phyloP scores from a whole-genome alignment of 1,140 invertebrate species.

The Heliconius congener region DNA sequence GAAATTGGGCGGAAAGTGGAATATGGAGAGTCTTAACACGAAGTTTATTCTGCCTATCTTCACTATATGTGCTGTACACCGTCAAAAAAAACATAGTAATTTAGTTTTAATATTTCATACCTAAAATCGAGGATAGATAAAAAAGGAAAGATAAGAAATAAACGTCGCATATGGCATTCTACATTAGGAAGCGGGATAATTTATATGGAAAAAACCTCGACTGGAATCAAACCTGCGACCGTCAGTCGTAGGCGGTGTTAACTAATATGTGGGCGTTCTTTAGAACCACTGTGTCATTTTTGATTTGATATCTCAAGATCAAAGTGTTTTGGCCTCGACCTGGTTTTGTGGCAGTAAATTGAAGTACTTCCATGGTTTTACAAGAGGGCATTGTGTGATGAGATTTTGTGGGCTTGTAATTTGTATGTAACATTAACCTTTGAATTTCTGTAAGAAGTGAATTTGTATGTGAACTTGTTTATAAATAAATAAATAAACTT shows the following conservation, averaged over 20 bases:
- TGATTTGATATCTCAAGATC: constrained; percentile 16
- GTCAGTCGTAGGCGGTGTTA: neutral
- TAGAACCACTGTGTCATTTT: constrained; percentile 7
- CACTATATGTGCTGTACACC: no score
- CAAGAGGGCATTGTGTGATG: constrained; percentile 4
- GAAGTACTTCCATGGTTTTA: constrained; percentile 9
- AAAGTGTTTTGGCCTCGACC: constrained; percentile 12
- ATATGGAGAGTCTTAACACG: no score
- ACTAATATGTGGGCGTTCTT: neutral
- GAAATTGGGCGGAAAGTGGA: no score
- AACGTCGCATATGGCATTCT: neutral
- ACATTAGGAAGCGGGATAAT: neutral
- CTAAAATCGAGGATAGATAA: neutral
- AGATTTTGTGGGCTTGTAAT: neutral
- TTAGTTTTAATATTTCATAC: neutral
- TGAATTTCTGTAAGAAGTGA: neutral
- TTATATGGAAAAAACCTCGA: neutral
- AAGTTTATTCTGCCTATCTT: no score
- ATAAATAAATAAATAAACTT: neutral
- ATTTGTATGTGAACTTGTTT: neutral
- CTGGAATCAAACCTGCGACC: neutral
- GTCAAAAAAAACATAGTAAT: no score
- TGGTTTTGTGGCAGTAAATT: constrained; percentile 7
- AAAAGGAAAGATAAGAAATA: neutral
- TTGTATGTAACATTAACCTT: constrained; percentile 2